These are phyloP conservation scores for Apis laboriosa DNA, from an alignment of 1,140 invertebrate genomes.

Conservation along the genomic window DNA sequence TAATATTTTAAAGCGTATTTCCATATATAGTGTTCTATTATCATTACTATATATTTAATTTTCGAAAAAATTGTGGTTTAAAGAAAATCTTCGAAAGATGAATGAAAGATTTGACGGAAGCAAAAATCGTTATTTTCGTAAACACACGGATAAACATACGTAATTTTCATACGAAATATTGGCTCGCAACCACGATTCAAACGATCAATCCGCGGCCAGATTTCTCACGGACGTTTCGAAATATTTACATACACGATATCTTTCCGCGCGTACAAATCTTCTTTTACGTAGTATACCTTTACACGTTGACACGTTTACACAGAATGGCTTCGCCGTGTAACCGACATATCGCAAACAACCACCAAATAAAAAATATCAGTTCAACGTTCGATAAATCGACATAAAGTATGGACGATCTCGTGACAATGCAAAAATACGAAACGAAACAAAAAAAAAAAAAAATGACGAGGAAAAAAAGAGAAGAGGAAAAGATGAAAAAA, in stretches of 20 bases:
- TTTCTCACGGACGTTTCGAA: not conserved
- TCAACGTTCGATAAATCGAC: conserved; percentile 2
- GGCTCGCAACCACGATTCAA: not conserved
- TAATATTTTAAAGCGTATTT: too few species aligned
- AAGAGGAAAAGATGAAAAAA: not conserved
- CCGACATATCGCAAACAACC: conserved; percentile 11
- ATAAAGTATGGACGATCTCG: not conserved
- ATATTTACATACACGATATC: conserved; percentile 12
- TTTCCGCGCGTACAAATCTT: conserved; percentile 12
- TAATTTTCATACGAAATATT: not conserved
- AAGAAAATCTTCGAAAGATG: too few species aligned
- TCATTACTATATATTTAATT: too few species aligned
- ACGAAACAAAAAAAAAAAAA: not conserved
- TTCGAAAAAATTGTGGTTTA: too few species aligned
- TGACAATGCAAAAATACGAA: not conserved
- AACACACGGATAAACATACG: not conserved
- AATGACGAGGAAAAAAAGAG: not conserved
- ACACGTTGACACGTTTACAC: not conserved
- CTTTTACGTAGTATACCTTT: not conserved
- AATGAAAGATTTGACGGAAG: too few species aligned
- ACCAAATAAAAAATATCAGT: conserved; percentile 2
- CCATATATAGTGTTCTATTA: too few species aligned
- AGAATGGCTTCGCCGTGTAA: not conserved
- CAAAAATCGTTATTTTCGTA: too few species aligned
- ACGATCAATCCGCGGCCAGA: not conserved